Evolutionary conservation across 2,888 invertebrate genomes (phyloP), one percentile per base, ranked within the genome.

Genomic region (Blastobasis adustella): DNA sequence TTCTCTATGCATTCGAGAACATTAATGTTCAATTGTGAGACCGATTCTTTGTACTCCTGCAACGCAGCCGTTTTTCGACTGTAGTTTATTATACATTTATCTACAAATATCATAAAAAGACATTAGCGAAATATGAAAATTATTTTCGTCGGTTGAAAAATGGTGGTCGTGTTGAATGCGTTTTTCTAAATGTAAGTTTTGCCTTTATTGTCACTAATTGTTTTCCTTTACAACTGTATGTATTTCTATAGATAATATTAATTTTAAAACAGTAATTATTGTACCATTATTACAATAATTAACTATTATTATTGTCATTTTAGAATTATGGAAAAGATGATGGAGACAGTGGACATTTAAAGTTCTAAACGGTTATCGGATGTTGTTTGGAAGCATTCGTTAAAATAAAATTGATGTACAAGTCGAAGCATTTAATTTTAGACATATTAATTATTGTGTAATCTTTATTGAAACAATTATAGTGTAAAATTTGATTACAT

Each of bases 361-460:
- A 64, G 68, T 59, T 62, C 63, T 56, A 64, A 63, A 65, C 65
- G 66, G 61, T 60, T 56, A 61, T 58, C 57, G 61, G 69, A 63
- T 65, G 73, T 69, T 62, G 63, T 55, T 59, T 41, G 47, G 64
- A 58, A 59, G 60, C 69, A 71, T 69, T 72, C 75, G 71, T 75
- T 75, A 54, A 23, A 23, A 63, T 71, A 69, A 73, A 74, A 71
- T 66, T 68, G 77, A 83, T 88, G 87, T 87, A 87, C 88, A 88
- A 88, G 80, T 82, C 68, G 73, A 86, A 84, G 88, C 88, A 88
- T 88, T 88, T 88, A 88, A 86, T 85, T 86, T 85, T 87, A 88
- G 85, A 82, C 77, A 80, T 85, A 84, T 82, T 73, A 78, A 82
- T 81, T 80, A 76, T 84, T 82, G 82, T 79, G 76, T 81, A 81